Percentiles rank a stretch among this genome's conserved stretches.
phyloP scores from a whole-genome alignment of 1,140 invertebrate species.

The Mya arenaria region DNA sequence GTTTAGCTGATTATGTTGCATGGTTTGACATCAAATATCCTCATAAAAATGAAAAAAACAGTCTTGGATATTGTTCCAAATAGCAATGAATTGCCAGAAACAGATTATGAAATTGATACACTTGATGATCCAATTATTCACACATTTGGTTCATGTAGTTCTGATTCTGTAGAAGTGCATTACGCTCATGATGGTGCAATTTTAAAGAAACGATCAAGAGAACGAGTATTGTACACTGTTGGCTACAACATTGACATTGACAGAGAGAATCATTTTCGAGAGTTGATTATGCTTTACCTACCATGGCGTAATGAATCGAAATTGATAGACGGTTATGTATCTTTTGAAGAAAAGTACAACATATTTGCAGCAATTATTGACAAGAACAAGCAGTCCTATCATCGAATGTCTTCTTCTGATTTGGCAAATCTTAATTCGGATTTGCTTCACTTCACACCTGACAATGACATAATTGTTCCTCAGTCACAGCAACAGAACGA shows the following conservation, averaged over 20 bases:
- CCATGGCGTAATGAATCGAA: slow-evolving; percentile 24
- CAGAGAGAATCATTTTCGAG: slow-evolving; percentile 7
- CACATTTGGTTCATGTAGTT: background rate
- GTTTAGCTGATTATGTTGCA: slow-evolving; percentile 42
- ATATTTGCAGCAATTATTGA: slow-evolving; percentile 3
- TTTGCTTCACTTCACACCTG: background rate
- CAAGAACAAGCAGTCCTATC: background rate
- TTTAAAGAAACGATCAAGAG: background rate
- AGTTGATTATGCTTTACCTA: slow-evolving; percentile 13
- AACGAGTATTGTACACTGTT: slow-evolving; percentile 16
- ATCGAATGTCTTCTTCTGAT: background rate
- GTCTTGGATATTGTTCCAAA: background rate
- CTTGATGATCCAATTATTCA: background rate
- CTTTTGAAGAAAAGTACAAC: slow-evolving; percentile 35
- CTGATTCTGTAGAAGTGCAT: background rate
- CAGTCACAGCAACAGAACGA: slow-evolving; percentile 12
- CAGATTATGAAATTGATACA: slow-evolving; percentile 20
- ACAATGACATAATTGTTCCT: background rate
- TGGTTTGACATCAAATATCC: background rate
- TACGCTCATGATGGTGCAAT: slow-evolving; percentile 3
- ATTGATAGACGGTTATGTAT: slow-evolving; percentile 4
- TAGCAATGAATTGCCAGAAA: slow-evolving; percentile 25
- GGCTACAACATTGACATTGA: slow-evolving; percentile 2
- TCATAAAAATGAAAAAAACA: background rate
- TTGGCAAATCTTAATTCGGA: background rate